Percentiles rank a stretch among this genome's conserved stretches.
Conservation (phyloP, 2,888 invertebrate species). For the Ligdia adustata region DNA sequence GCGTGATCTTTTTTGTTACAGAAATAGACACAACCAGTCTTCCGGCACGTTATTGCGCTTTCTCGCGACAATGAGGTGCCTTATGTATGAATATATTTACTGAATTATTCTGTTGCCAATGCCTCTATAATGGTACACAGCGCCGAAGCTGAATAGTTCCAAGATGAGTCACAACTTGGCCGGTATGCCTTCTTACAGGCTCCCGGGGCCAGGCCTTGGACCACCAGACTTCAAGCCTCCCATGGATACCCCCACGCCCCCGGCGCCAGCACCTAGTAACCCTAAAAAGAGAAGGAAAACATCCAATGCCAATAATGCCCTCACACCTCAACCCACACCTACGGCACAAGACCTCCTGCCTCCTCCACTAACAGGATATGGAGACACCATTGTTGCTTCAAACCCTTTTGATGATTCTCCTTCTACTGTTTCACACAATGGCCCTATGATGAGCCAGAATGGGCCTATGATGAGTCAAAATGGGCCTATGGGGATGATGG, state of each 20-base stretch:
- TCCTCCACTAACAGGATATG: slow-evolving; percentile 95
- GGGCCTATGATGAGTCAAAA: slow-evolving; percentile 88
- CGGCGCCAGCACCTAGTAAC: slow-evolving; percentile 91
- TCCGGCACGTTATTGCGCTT: slow-evolving; percentile 70
- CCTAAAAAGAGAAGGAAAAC: slow-evolving; percentile 95
- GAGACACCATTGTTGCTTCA: slow-evolving; percentile 96
- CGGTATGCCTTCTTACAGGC: slow-evolving; percentile 92
- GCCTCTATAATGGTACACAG: slow-evolving; percentile 67
- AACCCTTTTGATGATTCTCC: slow-evolving; percentile 98
- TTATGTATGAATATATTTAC: slow-evolving; percentile 59
- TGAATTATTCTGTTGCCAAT: slow-evolving; percentile 47
- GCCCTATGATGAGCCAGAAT: slow-evolving; percentile 86
- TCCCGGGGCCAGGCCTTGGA: slow-evolving; percentile 88
- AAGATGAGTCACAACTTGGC: slow-evolving; percentile 92
- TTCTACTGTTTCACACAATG: slow-evolving; percentile 84
- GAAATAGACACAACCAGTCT: slow-evolving; percentile 76
- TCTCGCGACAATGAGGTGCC: slow-evolving; percentile 73
- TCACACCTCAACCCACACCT: slow-evolving; percentile 87
- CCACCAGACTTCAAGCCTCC: slow-evolving; percentile 90
- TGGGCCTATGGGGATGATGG: slow-evolving; percentile 87
- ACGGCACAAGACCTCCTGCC: slow-evolving; percentile 91
- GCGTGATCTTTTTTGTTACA: slow-evolving; percentile 69
- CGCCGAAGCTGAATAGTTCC: slow-evolving; percentile 65
- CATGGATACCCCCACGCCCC: slow-evolving; percentile 87
- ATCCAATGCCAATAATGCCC: slow-evolving; percentile 87